These are phyloP conservation scores for Thripadectes ignobilis DNA, from an alignment of 2,797 vertebrate genomes.

Conservation along the genomic window DNA sequence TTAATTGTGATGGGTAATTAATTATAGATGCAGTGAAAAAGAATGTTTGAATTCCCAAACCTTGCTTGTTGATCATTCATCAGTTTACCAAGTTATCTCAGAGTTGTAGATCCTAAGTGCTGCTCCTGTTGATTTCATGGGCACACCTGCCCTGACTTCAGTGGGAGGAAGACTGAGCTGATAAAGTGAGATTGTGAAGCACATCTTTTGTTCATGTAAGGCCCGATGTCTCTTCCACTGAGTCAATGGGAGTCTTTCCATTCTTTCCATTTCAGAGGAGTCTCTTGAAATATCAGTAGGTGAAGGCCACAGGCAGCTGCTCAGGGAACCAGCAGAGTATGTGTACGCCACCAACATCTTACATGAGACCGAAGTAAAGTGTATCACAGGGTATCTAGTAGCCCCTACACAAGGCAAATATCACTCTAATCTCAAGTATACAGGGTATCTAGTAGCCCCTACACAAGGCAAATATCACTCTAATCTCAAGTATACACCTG, in stretches of 20 bases:
- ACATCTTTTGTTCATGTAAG: background rate
- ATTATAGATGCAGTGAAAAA: constrained; percentile 18
- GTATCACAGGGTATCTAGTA: background rate
- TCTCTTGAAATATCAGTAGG: background rate
- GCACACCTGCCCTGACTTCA: background rate
- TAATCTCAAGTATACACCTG: background rate
- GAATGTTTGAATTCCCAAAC: background rate
- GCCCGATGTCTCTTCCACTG: background rate
- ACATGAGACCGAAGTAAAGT: background rate
- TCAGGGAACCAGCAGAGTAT: background rate
- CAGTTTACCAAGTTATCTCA: constrained; percentile 12
- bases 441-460: background rate
- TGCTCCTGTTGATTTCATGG: background rate
- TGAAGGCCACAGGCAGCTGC: background rate
- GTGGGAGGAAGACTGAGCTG: background rate
- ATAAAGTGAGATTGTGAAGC: background rate
- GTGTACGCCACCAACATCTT: background rate
- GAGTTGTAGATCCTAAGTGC: background rate
- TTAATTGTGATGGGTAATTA: background rate
- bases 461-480: background rate
- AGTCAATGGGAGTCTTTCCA: constrained; percentile 4
- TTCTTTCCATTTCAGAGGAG: constrained; percentile 9
- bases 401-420: background rate
- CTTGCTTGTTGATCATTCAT: background rate
- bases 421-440: background rate